These are phyloP conservation scores for Euthynnus affinis DNA, from an alignment of 2,797 vertebrate genomes.

Conservation along the genomic window DNA sequence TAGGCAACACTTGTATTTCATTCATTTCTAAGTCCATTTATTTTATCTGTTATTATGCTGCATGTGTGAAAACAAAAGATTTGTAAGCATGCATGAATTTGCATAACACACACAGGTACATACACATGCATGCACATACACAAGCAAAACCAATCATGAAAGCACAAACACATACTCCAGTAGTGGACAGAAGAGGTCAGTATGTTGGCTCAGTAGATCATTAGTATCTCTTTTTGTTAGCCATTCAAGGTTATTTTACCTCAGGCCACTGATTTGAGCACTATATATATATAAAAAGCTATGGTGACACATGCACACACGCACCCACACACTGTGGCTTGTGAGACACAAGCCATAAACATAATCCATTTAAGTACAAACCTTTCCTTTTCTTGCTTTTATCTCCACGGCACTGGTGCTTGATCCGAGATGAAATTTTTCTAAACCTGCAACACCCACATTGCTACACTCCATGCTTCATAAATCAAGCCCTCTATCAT, in stretches of 20 bases:
- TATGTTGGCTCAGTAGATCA: constrained; percentile 62
- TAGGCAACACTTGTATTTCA: constrained; percentile 10
- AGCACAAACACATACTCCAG: constrained; percentile 7
- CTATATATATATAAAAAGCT: constrained; percentile 45
- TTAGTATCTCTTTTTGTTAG: constrained; percentile 48
- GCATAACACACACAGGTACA: background rate
- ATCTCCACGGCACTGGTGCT: constrained; percentile 48
- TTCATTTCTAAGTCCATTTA: constrained; percentile 12
- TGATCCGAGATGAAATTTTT: constrained; percentile 64
- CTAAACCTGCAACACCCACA: constrained; percentile 52
- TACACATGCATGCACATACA: background rate
- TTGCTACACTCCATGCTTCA: constrained; percentile 44
- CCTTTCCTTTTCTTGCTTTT: constrained; percentile 50
- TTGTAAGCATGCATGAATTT: background rate
- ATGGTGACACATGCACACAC: constrained; percentile 14
- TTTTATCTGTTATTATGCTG: constrained; percentile 10
- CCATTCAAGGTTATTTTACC: constrained; percentile 61
- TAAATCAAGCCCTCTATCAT: constrained; percentile 71
- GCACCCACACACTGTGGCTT: constrained; percentile 9
- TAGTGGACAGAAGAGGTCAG: constrained; percentile 28
- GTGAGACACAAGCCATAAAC: constrained; percentile 58
- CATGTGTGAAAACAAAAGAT: constrained; percentile 10
- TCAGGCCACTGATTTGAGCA: constrained; percentile 63
- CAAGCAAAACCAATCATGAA: background rate
- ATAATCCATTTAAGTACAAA: constrained; percentile 68